Conservation (phyloP, 2,888 invertebrate genomes). For the Bellardia bayeri region DNA sequence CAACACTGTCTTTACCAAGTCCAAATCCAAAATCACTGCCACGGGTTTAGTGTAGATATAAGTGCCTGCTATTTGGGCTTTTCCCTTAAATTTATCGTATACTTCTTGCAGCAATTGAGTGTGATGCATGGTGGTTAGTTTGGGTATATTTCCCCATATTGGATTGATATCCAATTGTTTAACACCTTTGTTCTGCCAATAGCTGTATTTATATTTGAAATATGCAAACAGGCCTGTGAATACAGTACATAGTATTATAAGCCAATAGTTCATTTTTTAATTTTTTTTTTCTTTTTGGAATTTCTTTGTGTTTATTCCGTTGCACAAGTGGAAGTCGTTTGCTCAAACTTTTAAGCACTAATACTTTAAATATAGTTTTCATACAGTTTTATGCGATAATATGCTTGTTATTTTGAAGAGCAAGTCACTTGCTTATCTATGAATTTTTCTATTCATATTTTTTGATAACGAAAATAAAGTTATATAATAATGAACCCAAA, state of each 20-base stretch:
- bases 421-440: neutral
- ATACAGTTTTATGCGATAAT: neutral
- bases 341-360: neutral
- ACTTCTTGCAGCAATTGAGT: constrained; percentile 76
- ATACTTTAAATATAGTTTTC: neutral
- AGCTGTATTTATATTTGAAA: constrained; percentile 75
- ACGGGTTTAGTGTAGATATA: constrained; percentile 78
- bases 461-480: neutral
- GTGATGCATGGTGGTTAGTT: constrained; percentile 73
- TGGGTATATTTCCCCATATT: constrained; percentile 76
- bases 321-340: neutral
- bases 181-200: constrained; percentile 77
- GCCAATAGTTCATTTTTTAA: constrained; percentile 73
- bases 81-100: constrained; percentile 78
- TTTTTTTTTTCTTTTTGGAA: neutral
- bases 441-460: neutral
- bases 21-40: constrained; percentile 78
- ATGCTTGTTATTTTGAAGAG: neutral
- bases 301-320: neutral
- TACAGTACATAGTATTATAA: constrained; percentile 73
- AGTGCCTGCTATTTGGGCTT: constrained; percentile 76
- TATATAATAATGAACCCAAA: neutral
- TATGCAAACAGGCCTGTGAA: constrained; percentile 73
- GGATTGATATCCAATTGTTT: constrained; percentile 75
- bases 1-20: constrained; percentile 80